phyloP scores from a whole-genome alignment of 2,888 invertebrate species.

The Xylocampa areola region DNA sequence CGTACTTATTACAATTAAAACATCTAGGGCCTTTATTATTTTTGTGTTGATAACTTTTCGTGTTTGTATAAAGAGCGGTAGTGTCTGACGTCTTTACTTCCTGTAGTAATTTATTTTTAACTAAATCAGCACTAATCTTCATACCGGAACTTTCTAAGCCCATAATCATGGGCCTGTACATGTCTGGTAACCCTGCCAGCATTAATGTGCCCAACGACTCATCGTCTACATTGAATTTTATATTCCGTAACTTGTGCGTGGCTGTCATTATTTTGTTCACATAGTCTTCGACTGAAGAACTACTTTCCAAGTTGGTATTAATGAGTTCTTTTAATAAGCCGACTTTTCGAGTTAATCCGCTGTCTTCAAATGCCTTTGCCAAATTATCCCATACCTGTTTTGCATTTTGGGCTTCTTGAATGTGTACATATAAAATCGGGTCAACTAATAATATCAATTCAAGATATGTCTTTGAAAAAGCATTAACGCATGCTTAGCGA shows the following conservation, averaged over 20 bases:
- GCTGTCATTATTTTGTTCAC: conserved; percentile 40
- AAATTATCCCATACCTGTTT: conserved; percentile 43
- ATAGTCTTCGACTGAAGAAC: conserved; percentile 34
- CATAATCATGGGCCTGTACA: conserved; percentile 36
- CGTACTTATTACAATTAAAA: conserved; percentile 49
- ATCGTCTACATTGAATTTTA: conserved; percentile 33
- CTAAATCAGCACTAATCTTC: conserved; percentile 32
- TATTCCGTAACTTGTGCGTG: conserved; percentile 45
- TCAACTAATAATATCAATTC: conserved; percentile 30
- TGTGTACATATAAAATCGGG: conserved; percentile 37
- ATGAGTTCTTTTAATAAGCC: conserved; percentile 28
- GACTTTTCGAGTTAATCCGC: conserved; percentile 32
- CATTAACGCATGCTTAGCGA: no score
- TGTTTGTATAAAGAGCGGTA: conserved; percentile 25
- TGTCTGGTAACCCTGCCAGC: conserved; percentile 39
- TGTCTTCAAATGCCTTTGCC: conserved; percentile 38
- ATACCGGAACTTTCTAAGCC: conserved; percentile 40
- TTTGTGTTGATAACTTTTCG: conserved; percentile 8
- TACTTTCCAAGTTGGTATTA: conserved; percentile 20
- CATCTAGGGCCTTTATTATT: conserved; percentile 44
- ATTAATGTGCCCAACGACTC: conserved; percentile 35
- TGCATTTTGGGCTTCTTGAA: conserved; percentile 30
- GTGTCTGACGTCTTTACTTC: conserved; percentile 9
- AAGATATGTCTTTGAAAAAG: no score
- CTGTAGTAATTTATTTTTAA: conserved; percentile 47